phyloP scores from a whole-genome alignment of 1,140 invertebrate genomes.

The Reticulitermes speratus region DNA sequence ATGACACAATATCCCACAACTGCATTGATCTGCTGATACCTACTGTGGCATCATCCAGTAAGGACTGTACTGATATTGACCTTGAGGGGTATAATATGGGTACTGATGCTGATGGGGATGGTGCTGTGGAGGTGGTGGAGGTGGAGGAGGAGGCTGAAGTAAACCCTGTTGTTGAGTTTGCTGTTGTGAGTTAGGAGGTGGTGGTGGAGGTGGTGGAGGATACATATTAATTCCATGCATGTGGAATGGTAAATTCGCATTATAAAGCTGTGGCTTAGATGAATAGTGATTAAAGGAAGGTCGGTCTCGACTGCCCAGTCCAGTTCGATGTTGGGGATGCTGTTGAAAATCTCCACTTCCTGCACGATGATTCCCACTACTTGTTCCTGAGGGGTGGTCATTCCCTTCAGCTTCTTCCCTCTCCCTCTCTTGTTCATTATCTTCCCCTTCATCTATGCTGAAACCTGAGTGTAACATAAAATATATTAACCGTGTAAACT shows the following conservation, averaged over 20 bases:
- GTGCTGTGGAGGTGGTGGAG: constrained; percentile 20
- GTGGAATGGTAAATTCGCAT: constrained; percentile 37
- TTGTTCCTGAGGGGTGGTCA: neutral
- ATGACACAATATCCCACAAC: neutral
- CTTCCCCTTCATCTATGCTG: constrained; percentile 1
- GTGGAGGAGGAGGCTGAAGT: constrained; percentile 16
- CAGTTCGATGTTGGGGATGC: neutral
- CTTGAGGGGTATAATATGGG: constrained; percentile 23
- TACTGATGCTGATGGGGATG: constrained; percentile 28
- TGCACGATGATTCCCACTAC: neutral
- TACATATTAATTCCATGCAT: constrained; percentile 36
- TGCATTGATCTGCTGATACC: neutral
- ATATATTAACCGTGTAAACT: too few species aligned
- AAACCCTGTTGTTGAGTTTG: constrained; percentile 30
- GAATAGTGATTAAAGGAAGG: constrained; percentile 38
- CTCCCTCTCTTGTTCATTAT: constrained; percentile 10
- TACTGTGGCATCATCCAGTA: constrained; percentile 35
- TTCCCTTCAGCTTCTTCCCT: constrained; percentile 3
- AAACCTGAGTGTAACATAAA: neutral
- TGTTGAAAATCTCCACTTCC: constrained; percentile 15
- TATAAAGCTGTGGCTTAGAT: constrained; percentile 38
- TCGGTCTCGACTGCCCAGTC: constrained; percentile 22
- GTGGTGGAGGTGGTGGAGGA: constrained; percentile 38
- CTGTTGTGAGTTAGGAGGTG: constrained; percentile 30
- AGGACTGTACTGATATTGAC: constrained; percentile 33